These are phyloP conservation scores for Notarius quadriscutis DNA, from an alignment of 2,113 vertebrate species.

Conservation along the genomic window DNA sequence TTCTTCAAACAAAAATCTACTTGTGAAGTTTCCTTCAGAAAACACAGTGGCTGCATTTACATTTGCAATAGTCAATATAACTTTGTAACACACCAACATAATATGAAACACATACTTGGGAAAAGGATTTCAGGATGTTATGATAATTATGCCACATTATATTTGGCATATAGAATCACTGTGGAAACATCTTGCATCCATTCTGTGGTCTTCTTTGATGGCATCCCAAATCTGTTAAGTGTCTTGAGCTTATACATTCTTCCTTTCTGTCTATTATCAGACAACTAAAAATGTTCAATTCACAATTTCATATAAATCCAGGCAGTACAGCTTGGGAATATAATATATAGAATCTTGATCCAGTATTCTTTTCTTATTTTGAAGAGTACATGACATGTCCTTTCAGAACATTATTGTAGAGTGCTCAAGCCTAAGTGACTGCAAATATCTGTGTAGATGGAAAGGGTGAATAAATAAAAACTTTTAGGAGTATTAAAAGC, in stretches of 20 bases:
- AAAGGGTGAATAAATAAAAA: neutral
- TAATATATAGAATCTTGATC: neutral
- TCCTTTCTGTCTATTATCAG: constrained; percentile 1
- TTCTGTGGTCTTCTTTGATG: neutral
- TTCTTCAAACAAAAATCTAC: constrained; percentile 32
- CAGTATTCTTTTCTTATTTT: neutral
- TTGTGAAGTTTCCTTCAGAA: constrained; percentile 20
- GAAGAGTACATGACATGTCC: neutral
- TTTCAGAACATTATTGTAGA: neutral
- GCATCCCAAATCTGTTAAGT: neutral
- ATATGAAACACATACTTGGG: constrained; percentile 26
- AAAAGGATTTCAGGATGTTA: constrained; percentile 28
- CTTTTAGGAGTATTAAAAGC: neutral
- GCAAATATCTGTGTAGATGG: neutral
- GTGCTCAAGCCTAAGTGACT: neutral
- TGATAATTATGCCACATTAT: constrained; percentile 16
- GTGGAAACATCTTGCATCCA: constrained; percentile 17
- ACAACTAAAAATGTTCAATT: neutral
- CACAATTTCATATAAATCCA: neutral
- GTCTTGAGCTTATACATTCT: neutral
- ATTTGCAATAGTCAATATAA: constrained; percentile 14
- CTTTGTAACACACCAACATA: constrained; percentile 38
- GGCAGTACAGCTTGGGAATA: neutral
- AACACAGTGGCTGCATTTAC: neutral
- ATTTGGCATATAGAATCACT: constrained; percentile 13